Percentiles rank a stretch among this genome's conserved stretches.
Conservation (phyloP, 2,888 invertebrate genomes). For the Acheta domesticus region DNA sequence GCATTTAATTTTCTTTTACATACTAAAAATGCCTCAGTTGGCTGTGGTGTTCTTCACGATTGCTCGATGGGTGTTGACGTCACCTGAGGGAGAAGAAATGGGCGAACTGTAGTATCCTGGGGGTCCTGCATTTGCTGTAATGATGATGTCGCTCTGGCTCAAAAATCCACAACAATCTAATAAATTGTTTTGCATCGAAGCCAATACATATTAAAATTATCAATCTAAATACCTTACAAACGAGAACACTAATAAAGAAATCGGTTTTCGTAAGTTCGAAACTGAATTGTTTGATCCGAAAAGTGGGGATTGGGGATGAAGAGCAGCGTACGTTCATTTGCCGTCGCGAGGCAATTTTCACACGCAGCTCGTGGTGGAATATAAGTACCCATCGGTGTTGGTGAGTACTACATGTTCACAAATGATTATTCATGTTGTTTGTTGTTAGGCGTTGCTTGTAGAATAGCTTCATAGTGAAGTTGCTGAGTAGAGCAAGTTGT, state of each 20-base stretch:
- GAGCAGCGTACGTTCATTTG: slow-evolving; percentile 23
- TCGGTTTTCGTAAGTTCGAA: background rate
- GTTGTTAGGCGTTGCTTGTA: background rate
- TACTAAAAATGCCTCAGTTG: background rate
- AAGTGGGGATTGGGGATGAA: slow-evolving; percentile 1
- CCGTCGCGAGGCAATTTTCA: slow-evolving; percentile 27
- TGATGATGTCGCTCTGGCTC: slow-evolving; percentile 22
- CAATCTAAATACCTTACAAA: slow-evolving; percentile 21
- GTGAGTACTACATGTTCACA: slow-evolving; percentile 31
- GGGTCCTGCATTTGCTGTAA: slow-evolving; percentile 6
- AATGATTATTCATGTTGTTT: background rate
- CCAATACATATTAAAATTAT: slow-evolving; percentile 24
- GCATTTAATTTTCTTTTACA: too few species aligned
- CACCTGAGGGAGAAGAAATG: slow-evolving; percentile 9
- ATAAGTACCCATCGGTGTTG: slow-evolving; percentile 34
- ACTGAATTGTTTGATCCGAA: background rate
- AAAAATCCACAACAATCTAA: slow-evolving; percentile 20
- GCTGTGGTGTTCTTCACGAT: background rate
- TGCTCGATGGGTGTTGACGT: slow-evolving; percentile 9
- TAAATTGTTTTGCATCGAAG: slow-evolving; percentile 29
- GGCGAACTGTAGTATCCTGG: slow-evolving; percentile 10
- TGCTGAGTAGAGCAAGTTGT: background rate
- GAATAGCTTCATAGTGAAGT: background rate
- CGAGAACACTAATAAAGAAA: background rate
- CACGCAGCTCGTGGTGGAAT: slow-evolving; percentile 28